Conservation (phyloP, 2,888 invertebrate genomes). For the Platycnemis pennipes region DNA sequence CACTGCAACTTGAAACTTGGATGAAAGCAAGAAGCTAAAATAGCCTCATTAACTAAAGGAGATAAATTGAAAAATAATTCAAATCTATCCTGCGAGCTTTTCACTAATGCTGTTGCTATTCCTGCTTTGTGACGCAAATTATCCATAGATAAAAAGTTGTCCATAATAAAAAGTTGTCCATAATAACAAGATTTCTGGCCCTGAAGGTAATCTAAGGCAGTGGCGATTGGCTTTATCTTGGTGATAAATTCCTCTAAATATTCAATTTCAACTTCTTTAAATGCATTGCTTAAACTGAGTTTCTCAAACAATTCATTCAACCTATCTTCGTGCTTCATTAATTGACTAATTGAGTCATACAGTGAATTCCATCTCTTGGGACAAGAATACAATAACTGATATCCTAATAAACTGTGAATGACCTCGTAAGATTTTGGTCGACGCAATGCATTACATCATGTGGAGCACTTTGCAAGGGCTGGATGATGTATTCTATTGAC, state of each 20-base stretch:
- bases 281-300: neutral
- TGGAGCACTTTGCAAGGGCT: too few relatives aligned
- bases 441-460: neutral
- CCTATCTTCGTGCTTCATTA: neutral
- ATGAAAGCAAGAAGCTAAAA: too few relatives aligned
- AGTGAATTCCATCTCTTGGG: neutral
- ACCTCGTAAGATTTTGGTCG: neutral
- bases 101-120: too few relatives aligned
- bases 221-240: neutral
- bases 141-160: neutral
- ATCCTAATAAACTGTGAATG: neutral
- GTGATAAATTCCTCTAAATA: too few relatives aligned
- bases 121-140: too few relatives aligned
- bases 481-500: neutral
- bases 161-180: neutral
- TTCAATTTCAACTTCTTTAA: too few relatives aligned
- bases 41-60: neutral
- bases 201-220: too few relatives aligned
- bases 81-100: neutral
- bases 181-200: neutral
- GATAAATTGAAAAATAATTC: neutral
- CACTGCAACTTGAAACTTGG: neutral
- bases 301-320: neutral
- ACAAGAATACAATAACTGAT: neutral
- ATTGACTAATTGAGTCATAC: neutral